Conservation (phyloP, 2,797 vertebrate species). For the Xerus rutilus region DNA sequence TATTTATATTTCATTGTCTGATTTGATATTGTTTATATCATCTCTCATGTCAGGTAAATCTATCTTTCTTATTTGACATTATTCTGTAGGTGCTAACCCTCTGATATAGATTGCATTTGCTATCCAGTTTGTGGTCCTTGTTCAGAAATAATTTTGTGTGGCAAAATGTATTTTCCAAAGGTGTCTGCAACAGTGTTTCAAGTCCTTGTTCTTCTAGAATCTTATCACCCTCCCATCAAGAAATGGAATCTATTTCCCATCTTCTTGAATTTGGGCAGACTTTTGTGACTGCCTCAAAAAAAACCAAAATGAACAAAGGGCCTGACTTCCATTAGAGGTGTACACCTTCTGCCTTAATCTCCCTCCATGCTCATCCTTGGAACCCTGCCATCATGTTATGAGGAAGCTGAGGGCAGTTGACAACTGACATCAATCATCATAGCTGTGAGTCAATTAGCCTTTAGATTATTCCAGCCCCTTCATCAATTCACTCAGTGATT, state of each 20-base stretch:
- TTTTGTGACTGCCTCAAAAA: background rate
- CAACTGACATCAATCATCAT: background rate
- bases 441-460: background rate
- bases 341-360: background rate
- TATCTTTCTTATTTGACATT: slow-evolving; percentile 19
- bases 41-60: background rate
- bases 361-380: background rate
- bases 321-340: background rate
- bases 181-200: background rate
- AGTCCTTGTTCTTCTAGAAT: background rate
- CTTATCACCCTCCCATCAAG: background rate
- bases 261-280: background rate
- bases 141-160: slow-evolving; percentile 6
- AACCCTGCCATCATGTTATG: background rate
- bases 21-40: background rate
- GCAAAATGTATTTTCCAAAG: background rate
- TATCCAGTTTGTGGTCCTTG: background rate
- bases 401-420: background rate
- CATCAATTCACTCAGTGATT: background rate
- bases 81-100: background rate
- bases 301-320: background rate
- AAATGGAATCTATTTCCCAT: background rate
- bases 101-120: background rate
- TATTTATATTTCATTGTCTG: background rate
- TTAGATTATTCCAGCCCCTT: background rate